Evolutionary conservation across 2,888 invertebrate genomes (phyloP).

Genomic region (Teinopalpus imperialis): DNA sequence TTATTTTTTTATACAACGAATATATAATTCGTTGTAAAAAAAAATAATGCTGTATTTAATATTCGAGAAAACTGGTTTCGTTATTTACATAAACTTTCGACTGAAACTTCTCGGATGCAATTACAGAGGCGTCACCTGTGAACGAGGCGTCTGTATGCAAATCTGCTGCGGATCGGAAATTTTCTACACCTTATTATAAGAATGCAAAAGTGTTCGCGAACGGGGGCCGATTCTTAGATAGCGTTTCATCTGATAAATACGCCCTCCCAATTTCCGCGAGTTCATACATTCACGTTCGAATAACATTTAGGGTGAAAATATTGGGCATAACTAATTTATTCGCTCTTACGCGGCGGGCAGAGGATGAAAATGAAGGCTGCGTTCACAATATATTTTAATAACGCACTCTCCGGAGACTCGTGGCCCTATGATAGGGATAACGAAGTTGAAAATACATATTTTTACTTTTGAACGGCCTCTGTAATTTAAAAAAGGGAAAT

Average conservation of each 20-base stretch:
- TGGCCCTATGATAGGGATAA: conserved; percentile 63
- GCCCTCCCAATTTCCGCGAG: conserved; percentile 71
- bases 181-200: conserved; percentile 75
- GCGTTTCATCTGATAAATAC: conserved; percentile 71
- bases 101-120: conserved; percentile 69
- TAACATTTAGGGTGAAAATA: conserved; percentile 76
- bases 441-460: conserved; percentile 69
- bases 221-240: conserved; percentile 54
- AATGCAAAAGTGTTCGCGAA: conserved; percentile 52
- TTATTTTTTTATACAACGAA: no score
- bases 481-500: conserved; percentile 50
- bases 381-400: conserved; percentile 79
- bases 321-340: conserved; percentile 76
- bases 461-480: conserved; percentile 63
- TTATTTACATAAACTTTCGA: conserved; percentile 65
- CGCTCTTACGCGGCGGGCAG: conserved; percentile 50
- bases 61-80: conserved; percentile 42
- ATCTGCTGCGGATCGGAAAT: conserved; percentile 59
- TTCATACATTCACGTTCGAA: conserved; percentile 64
- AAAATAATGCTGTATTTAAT: no score
- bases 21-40: no score
- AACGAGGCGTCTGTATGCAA: conserved; percentile 68
- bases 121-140: conserved; percentile 76
- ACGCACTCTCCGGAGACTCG: conserved; percentile 65
- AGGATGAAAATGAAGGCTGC: conserved; percentile 57